Percentiles rank a stretch among this genome's conserved stretches.
Conservation (phyloP, 2,113 vertebrate genomes). For the Butastur rufipennis region DNA sequence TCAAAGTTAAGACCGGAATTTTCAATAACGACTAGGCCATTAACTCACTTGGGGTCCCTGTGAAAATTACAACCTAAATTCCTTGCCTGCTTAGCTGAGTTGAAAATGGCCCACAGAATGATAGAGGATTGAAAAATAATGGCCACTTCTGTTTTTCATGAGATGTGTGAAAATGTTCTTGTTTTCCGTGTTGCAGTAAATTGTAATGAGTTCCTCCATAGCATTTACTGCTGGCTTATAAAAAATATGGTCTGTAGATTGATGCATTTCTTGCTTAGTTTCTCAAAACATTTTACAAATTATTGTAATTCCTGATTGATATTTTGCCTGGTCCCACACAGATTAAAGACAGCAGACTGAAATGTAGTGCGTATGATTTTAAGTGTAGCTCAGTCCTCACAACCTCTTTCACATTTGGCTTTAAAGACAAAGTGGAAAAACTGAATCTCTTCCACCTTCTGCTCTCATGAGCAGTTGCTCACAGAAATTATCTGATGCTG, state of each 20-base stretch:
- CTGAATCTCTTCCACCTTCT: not conserved
- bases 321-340: not conserved
- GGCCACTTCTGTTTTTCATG: not conserved
- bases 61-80: constrained; percentile 16
- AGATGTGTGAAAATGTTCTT: not conserved
- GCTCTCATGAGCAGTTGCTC: not conserved
- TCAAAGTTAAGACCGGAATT: not conserved
- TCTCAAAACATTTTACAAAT: not conserved
- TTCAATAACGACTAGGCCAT: not conserved
- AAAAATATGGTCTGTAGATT: not conserved
- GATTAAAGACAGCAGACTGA: not conserved
- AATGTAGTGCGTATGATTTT: not conserved
- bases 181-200: not conserved
- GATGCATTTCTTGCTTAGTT: not conserved
- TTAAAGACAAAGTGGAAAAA: not conserved
- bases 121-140: constrained; percentile 2
- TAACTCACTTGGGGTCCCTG: not conserved
- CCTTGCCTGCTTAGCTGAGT: not conserved
- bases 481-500: not conserved
- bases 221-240: not conserved
- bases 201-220: not conserved
- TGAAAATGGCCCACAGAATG: not conserved
- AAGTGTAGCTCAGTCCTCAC: not conserved
- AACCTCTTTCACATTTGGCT: not conserved
- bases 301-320: not conserved